Conservation (phyloP, 2,113 vertebrate species). For the Plestiodon gilberti region DNA sequence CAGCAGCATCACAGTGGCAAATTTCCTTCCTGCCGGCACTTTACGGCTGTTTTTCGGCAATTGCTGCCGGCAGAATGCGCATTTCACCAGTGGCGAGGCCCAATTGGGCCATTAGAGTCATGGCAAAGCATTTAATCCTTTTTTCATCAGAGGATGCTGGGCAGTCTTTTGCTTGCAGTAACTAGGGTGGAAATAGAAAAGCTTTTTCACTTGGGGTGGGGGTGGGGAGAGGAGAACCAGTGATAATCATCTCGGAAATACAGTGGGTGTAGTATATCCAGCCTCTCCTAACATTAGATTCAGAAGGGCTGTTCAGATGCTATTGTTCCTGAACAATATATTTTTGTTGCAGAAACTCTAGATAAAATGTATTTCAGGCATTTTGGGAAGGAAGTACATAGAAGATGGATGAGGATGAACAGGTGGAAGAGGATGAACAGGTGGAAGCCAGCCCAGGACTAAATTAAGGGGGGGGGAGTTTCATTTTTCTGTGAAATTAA, state of each 20-base stretch:
- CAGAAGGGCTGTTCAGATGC: not conserved
- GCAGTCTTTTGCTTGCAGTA: too few relatives aligned
- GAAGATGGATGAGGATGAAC: not conserved
- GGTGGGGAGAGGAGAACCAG: not conserved
- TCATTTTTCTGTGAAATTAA: not conserved
- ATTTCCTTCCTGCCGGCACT: too few relatives aligned
- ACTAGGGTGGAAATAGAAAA: too few relatives aligned
- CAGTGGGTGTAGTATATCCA: too few relatives aligned
- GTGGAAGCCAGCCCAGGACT: too few relatives aligned
- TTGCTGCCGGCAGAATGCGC: too few relatives aligned
- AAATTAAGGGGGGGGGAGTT: not conserved
- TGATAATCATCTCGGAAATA: not conserved
- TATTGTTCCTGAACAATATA: not conserved
- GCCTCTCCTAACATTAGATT: not conserved
- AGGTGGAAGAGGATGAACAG: not conserved
- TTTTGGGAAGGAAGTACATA: not conserved
- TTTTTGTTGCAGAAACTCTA: not conserved
- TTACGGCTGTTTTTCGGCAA: too few relatives aligned
- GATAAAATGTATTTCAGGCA: not conserved
- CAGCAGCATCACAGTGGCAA: too few relatives aligned
- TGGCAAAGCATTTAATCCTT: too few relatives aligned
- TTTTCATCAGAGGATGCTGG: too few relatives aligned
- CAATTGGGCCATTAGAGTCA: too few relatives aligned
- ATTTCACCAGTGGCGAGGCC: too few relatives aligned
- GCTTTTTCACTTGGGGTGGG: not conserved